phyloP scores from a whole-genome alignment of 2,113 vertebrate species.

The Strix aluco region DNA sequence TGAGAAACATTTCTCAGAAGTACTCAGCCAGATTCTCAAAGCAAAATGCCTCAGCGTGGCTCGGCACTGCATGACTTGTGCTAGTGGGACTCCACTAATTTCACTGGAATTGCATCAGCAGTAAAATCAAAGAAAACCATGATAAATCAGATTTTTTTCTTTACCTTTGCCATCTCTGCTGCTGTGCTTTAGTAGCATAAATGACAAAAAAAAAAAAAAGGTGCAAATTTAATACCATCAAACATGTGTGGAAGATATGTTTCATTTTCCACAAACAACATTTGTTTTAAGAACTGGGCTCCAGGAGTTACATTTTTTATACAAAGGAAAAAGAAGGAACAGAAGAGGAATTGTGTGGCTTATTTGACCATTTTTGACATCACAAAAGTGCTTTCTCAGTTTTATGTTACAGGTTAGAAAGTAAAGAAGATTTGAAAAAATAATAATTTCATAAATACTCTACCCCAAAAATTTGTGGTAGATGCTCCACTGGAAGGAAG shows the following conservation, averaged over 20 bases:
- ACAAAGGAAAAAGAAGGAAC: background rate
- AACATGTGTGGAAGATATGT: background rate
- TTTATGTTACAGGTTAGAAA: background rate
- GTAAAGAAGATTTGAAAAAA: background rate
- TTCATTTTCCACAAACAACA: background rate
- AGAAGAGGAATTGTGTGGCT: background rate
- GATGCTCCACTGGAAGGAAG: background rate
- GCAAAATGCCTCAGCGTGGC: background rate
- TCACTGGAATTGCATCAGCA: background rate
- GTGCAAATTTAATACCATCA: background rate
- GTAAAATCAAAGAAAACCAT: background rate
- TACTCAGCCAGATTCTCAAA: background rate
- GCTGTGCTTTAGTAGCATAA: background rate
- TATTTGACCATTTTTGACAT: background rate
- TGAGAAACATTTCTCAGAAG: constrained; percentile 20
- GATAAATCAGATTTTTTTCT: background rate
- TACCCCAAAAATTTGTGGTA: background rate
- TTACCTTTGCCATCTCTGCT: background rate
- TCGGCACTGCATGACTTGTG: background rate
- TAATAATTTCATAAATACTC: background rate
- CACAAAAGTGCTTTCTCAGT: background rate
- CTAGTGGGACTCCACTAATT: background rate
- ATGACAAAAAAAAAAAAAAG: background rate
- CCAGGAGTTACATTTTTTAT: background rate
- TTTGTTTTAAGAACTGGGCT: background rate